Percentiles rank a stretch among this genome's conserved stretches.
Evolutionary conservation across 1,140 invertebrate genomes (phyloP).

Genomic region (Samia ricini): DNA sequence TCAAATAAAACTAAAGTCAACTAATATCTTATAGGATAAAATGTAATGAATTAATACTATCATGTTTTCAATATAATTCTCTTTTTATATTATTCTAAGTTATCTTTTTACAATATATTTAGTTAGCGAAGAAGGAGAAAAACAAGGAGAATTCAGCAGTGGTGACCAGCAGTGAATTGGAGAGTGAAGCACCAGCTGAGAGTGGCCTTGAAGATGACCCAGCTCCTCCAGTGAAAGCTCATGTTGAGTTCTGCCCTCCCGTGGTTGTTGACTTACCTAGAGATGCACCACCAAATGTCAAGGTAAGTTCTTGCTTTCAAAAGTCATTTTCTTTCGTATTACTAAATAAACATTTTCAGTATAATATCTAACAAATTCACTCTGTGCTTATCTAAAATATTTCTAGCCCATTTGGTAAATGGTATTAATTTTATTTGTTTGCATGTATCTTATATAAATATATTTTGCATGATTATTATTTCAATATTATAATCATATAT

Average conservation of each 20-base stretch:
- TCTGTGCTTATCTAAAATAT: neutral
- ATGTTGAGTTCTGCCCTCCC: slow-evolving; percentile 66
- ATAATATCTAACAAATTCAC: neutral
- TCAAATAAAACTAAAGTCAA: no score
- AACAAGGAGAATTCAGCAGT: slow-evolving; percentile 55
- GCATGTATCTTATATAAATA: neutral
- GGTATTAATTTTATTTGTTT: neutral
- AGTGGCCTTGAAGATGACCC: slow-evolving; percentile 68
- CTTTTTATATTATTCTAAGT: slow-evolving; percentile 11
- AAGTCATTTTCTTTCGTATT: neutral
- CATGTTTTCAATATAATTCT: neutral
- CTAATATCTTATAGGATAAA: no score
- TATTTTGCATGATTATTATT: neutral
- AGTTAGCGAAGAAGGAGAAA: slow-evolving; percentile 71
- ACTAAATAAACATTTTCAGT: neutral
- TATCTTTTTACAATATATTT: slow-evolving; percentile 6
- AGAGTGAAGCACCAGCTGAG: slow-evolving; percentile 68
- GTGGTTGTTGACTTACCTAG: slow-evolving; percentile 59
- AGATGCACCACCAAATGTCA: slow-evolving; percentile 56
- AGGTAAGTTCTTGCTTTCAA: slow-evolving; percentile 37
- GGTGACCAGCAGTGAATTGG: slow-evolving; percentile 58
- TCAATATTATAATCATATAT: no score
- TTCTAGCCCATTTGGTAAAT: neutral
- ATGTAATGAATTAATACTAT: no score
- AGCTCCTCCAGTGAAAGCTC: slow-evolving; percentile 41